Percentiles rank a stretch among this genome's conserved stretches.
Evolutionary conservation across 2,113 vertebrate species (phyloP).

Genomic region (Ictalurus punctatus): DNA sequence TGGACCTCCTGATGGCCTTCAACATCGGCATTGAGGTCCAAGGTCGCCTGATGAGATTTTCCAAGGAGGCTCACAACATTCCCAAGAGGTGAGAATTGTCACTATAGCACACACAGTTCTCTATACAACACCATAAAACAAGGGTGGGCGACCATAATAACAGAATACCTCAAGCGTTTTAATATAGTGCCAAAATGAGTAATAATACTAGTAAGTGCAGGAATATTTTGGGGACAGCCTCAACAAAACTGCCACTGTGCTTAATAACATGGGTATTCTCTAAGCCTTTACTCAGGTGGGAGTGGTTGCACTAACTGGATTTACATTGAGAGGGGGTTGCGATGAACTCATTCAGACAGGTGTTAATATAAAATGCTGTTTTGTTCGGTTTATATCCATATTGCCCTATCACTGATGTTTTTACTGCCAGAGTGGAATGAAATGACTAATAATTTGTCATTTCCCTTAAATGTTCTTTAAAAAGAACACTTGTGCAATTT

Average conservation of each 20-base stretch:
- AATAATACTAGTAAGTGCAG: background rate
- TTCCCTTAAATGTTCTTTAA: slow-evolving; percentile 44
- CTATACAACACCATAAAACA: background rate
- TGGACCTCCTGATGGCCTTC: slow-evolving; percentile 82
- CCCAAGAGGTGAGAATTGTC: slow-evolving; percentile 78
- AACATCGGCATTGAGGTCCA: slow-evolving; percentile 87
- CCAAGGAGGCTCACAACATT: slow-evolving; percentile 80
- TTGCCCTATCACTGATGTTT: slow-evolving; percentile 31
- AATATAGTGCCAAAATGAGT: background rate
- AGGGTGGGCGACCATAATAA: background rate
- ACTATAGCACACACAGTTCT: background rate
- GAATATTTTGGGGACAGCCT: background rate
- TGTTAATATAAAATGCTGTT: slow-evolving; percentile 49
- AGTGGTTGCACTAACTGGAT: slow-evolving; percentile 37
- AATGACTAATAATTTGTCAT: slow-evolving; percentile 46
- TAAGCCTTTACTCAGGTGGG: background rate
- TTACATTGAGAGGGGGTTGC: slow-evolving; percentile 43
- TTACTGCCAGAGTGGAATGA: slow-evolving; percentile 44
- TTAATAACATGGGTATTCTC: slow-evolving; percentile 20
- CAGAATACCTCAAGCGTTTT: slow-evolving; percentile 1
- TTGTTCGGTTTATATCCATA: slow-evolving; percentile 16
- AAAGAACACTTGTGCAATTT: slow-evolving; percentile 25
- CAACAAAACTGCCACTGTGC: slow-evolving; percentile 16
- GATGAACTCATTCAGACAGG: slow-evolving; percentile 43
- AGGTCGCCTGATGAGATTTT: slow-evolving; percentile 85